Base-by-base conservation (phyloP, 2,888 invertebrate species). In the Globia sparganii region DNA sequence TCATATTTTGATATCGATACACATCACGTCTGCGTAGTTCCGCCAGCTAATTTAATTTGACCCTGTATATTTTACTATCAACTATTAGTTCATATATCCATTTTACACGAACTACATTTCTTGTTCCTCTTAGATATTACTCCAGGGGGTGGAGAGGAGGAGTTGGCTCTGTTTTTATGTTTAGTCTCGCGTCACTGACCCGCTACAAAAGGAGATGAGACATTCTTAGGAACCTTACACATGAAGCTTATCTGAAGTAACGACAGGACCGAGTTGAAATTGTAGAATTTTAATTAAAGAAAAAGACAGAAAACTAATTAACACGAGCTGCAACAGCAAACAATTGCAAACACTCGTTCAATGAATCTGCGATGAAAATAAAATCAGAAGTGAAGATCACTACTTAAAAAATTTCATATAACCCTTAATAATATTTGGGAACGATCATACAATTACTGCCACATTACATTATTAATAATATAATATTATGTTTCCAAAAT, bases 111-210 rank as follows among this genome's bases (percentile, higher is more conserved):
- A 40, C 11, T 1, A 18, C 31, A 40, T 28, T 34, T 34, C 37
- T 37, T 59, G 43, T 28, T 31, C 9, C 59, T 61, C 15, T 9
- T 37, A 66, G 65, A 58, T 5, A 81, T 49, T 58, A 40, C 40
- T 15, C 13, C 13, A 9, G 62, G 13, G n/a, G 46, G 53, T 15
- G 40, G 8, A n/a, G n/a, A 64, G 61, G 2, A 13, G 49, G 40
- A 46, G 2, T 65, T 70, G 37, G 18, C n/a, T 73, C 59, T 70
- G 82, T 85, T 87, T 81, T 83, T 81, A 85, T 80, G 66, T 81
- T 75, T 78, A 53, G 72, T 77, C 67, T 77, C 88, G 78, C 83
- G 72, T 86, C 80, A 86, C 61, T 87, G 86, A 77, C 84, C 78
- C 66, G 74, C 34, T 53, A 73, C 61, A 72, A 70, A 31, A 72